phyloP scores from a whole-genome alignment of 1,140 invertebrate genomes.

The Amyelois transitella region DNA sequence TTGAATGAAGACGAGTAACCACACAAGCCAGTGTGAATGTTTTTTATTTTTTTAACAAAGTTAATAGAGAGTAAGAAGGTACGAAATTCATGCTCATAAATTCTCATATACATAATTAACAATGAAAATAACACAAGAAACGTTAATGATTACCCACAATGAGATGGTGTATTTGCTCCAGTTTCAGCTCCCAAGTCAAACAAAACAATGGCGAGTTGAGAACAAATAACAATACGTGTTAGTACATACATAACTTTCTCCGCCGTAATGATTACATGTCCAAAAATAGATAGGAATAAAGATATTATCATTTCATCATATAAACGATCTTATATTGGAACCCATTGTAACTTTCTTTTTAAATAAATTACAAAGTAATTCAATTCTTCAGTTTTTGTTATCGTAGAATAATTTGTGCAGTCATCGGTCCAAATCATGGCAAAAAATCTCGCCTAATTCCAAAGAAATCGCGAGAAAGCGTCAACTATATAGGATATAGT shows the following conservation, averaged over 20 bases:
- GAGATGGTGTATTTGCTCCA: background rate
- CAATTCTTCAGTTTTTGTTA: background rate
- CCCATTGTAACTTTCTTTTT: background rate
- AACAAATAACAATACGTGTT: background rate
- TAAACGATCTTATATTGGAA: no score
- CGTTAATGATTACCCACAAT: background rate
- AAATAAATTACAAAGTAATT: background rate
- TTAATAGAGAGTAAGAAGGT: background rate
- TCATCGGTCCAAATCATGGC: background rate
- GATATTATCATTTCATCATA: background rate
- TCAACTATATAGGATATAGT: no score
- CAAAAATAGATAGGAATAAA: background rate
- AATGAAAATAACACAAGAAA: background rate
- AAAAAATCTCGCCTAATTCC: no score
- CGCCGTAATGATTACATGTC: constrained; percentile 7
- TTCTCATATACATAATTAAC: background rate
- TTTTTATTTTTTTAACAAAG: background rate
- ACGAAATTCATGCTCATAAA: background rate
- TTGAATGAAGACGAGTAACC: no score
- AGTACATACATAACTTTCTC: constrained; percentile 24
- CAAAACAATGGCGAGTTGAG: background rate
- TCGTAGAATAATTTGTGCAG: background rate
- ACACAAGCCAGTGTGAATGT: no score
- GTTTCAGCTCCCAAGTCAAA: background rate
- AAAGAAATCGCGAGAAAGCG: no score